Evolutionary conservation across 2,113 vertebrate species (phyloP).

Genomic region (Anarrhichthys ocellatus): DNA sequence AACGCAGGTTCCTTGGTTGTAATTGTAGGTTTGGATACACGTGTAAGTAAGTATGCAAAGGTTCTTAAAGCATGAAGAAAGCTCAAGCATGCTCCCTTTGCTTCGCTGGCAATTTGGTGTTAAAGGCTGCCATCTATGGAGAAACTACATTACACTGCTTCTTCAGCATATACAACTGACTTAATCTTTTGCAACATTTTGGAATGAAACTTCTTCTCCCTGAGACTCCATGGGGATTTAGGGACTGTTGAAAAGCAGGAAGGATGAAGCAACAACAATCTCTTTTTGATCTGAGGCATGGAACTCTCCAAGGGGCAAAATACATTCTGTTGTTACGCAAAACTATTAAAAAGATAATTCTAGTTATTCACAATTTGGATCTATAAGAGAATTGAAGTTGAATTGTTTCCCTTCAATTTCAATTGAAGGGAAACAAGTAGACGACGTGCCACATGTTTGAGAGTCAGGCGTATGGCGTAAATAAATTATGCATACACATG

Average conservation of each 20-base stretch:
- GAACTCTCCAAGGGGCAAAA: constrained; percentile 15
- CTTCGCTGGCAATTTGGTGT: constrained; percentile 6
- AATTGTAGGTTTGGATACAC: neutral
- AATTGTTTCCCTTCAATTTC: too few relatives aligned
- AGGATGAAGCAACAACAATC: constrained; percentile 58
- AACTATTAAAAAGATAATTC: constrained; percentile 1
- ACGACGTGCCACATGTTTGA: constrained; percentile 20
- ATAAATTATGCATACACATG: constrained; percentile 49
- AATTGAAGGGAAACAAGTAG: constrained; percentile 21
- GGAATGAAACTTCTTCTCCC: constrained; percentile 37
- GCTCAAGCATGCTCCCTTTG: constrained; percentile 17
- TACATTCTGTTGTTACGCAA: neutral
- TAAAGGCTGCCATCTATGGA: constrained; percentile 13
- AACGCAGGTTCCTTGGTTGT: neutral
- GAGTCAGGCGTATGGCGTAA: constrained; percentile 11
- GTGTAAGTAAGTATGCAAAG: neutral
- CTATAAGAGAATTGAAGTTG: neutral
- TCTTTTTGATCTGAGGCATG: constrained; percentile 40
- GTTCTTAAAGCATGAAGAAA: constrained; percentile 15
- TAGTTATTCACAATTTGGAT: constrained; percentile 8
- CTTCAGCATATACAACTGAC: constrained; percentile 30
- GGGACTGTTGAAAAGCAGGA: constrained; percentile 51
- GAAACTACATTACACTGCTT: constrained; percentile 18
- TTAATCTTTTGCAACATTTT: constrained; percentile 64
- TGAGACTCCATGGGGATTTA: constrained; percentile 35